Conservation (phyloP, 2,888 invertebrate species). For the Macrostomum cliftonense region DNA sequence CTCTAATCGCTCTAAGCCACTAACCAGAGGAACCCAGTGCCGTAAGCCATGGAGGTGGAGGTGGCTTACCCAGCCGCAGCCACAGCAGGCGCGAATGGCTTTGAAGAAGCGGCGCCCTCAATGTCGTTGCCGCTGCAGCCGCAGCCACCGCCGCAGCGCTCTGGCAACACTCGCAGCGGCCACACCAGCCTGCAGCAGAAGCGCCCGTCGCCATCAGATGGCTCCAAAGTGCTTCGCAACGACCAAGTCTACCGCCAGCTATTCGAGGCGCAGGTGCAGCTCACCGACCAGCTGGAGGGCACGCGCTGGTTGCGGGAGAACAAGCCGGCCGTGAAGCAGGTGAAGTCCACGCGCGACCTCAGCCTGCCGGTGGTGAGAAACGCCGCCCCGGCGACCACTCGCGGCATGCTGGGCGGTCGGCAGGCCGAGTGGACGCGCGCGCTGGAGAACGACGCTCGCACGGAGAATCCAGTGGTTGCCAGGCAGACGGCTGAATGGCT, state of each 20-base stretch:
- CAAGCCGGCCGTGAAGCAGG: constrained; percentile 1
- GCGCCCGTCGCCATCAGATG: background rate
- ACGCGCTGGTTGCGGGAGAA: constrained; percentile 3
- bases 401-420: constrained; percentile 23
- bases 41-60: too few species aligned
- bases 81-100: too few species aligned
- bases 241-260: constrained; percentile 36
- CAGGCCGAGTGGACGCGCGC: constrained; percentile 30
- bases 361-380: constrained; percentile 21
- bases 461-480: constrained; percentile 33
- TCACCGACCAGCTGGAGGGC: background rate
- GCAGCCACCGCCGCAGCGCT: too few species aligned
- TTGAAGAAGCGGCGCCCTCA: too few species aligned
- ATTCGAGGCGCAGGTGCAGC: constrained; percentile 35
- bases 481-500: constrained; percentile 18
- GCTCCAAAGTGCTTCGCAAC: constrained; percentile 21
- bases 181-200: too few species aligned
- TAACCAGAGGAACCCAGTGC: too few species aligned
- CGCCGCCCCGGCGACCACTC: constrained; percentile 6
- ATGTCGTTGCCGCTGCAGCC: too few species aligned
- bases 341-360: constrained; percentile 10
- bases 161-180: too few species aligned
- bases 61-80: too few species aligned
- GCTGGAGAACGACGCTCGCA: constrained; percentile 29
- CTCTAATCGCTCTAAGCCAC: too few species aligned